Evolutionary conservation across 2,888 invertebrate genomes (phyloP).

Genomic region (Dyspetes luteomarginatus): DNA sequence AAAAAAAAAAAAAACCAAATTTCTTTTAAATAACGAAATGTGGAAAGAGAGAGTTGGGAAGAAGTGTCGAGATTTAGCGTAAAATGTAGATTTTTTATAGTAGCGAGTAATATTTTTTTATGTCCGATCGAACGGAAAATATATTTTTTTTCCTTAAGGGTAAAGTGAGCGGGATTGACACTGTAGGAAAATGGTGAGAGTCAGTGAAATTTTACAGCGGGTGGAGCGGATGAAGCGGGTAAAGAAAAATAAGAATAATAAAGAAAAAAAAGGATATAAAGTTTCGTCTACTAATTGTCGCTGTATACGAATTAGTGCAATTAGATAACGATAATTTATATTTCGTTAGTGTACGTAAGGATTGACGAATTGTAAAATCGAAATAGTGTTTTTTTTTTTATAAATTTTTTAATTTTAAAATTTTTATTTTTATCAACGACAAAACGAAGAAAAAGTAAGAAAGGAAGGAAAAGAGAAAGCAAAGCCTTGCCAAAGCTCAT

Average conservation of each 20-base stretch:
- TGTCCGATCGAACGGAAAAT: slow-evolving; percentile 51
- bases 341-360: slow-evolving; percentile 40
- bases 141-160: slow-evolving; percentile 42
- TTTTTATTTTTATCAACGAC: no score
- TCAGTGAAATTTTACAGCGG: slow-evolving; percentile 14
- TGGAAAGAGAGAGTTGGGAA: slow-evolving; percentile 22
- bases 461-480: slow-evolving; percentile 35
- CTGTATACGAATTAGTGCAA: slow-evolving; percentile 69
- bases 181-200: slow-evolving; percentile 16
- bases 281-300: slow-evolving; percentile 64
- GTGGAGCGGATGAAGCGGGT: neutral
- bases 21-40: neutral
- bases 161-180: slow-evolving; percentile 16
- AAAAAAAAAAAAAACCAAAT: slow-evolving; percentile 3
- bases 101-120: slow-evolving; percentile 68
- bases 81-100: slow-evolving; percentile 65
- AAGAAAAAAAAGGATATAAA: slow-evolving; percentile 22
- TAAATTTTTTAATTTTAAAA: no score
- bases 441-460: slow-evolving; percentile 15
- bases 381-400: slow-evolving; percentile 42
- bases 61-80: slow-evolving; percentile 27
- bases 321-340: slow-evolving; percentile 67
- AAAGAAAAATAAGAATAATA: slow-evolving; percentile 11
- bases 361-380: slow-evolving; percentile 47
- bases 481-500: slow-evolving; percentile 71